Evolutionary conservation across 35 echinoderm and acorn worm genomes (phyloP), one percentile per base, ranked within the genome.

Genomic region (Apostichopus japonicus): DNA sequence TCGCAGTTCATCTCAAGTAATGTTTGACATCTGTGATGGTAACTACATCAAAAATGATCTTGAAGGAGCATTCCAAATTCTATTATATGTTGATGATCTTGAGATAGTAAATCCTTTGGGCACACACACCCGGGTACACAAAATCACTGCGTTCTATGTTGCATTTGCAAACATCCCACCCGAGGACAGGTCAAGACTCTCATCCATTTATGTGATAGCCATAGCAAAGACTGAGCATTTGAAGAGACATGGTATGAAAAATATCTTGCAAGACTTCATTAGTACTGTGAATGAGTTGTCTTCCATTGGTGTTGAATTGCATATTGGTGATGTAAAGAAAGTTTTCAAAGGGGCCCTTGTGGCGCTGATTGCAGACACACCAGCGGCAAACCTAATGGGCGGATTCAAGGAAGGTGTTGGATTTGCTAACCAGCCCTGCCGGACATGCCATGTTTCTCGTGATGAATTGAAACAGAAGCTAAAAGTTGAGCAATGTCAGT

Each of bases 391-490:
- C 10, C 92, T 77, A 86, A 16, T 96, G 15, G 95, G 89, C 58
- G 90, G 90, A 0, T 96, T 96, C 82, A 96, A 96, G 63, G 93
- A 96, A 81, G 95, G 93, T 56, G 95, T 96, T 10, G 83, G 82
- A 19, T 96, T 96, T 93, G 90, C 95, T 7, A 62, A 80, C 16
- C 94, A 94, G 73, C 19, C 54, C 67, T 96, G 95, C 56, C 61
- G 24, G 92, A 88, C 55, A 80, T 10, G 6, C 33, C 94, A 77
- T 53, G 94, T 33, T 33, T 33, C 27, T 33, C 27, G 27, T 33
- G 27, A 33, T 33, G 27, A 33, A 33, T 33, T 33, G 27, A 33
- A 33, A 33, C 27, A 33, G 27, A 33, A 33, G 27, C 0, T 33
- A 1, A 33, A 33, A 33, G 27, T 33, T 33, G 27, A 33, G 27